Percentiles rank a stretch among this genome's conserved stretches.
Evolutionary conservation across 2,797 vertebrate species (phyloP).

Genomic region (Poeciliopsis presidionis): DNA sequence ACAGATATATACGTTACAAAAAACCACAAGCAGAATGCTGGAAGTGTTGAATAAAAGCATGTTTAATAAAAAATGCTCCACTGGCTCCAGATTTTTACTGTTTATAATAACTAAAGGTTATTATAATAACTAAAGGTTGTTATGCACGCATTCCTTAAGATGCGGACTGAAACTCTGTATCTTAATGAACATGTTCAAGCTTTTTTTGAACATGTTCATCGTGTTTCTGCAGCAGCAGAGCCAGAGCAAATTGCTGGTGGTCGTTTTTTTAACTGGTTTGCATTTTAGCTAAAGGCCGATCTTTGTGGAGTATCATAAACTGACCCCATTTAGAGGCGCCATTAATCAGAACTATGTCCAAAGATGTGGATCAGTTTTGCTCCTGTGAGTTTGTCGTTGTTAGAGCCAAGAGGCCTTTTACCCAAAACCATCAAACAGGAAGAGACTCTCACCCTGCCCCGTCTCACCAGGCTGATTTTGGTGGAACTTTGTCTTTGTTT

Average conservation of each 20-base stretch:
- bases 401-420: neutral
- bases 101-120: neutral
- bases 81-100: neutral
- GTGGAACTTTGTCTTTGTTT: neutral
- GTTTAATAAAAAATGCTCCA: neutral
- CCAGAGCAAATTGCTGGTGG: neutral
- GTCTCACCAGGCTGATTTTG: slow-evolving; percentile 1
- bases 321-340: neutral
- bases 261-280: neutral
- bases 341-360: slow-evolving; percentile 4
- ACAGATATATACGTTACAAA: too few relatives aligned
- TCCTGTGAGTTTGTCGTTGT: slow-evolving; percentile 7
- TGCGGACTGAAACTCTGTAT: neutral
- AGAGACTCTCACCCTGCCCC: slow-evolving; percentile 5
- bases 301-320: neutral
- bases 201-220: neutral
- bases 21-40: neutral
- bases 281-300: neutral
- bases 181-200: neutral
- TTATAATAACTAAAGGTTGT: neutral
- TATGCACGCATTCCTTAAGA: neutral
- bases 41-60: neutral
- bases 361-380: neutral
- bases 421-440: slow-evolving; percentile 10
- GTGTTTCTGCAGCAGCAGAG: neutral